A percentile compares a stretch with the other conserved stretches of the same genome.
Evolutionary conservation across 2,888 invertebrate species (phyloP).

Genomic region (Chymomyza caudatula): DNA sequence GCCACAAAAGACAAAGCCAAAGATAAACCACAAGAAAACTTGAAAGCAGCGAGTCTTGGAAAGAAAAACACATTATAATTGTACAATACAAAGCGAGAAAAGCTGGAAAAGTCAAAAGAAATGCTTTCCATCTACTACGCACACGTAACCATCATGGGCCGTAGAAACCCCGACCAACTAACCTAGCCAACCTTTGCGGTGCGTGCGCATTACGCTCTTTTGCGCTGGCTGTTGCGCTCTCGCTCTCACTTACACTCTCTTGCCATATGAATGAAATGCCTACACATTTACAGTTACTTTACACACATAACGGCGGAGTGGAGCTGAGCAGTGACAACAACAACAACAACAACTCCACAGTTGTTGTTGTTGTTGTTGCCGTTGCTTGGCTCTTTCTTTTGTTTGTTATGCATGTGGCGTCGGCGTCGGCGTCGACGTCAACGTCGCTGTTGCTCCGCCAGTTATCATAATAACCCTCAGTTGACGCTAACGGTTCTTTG

Average conservation of each 20-base stretch:
- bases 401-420: constrained; percentile 1
- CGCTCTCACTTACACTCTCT: constrained; percentile 3
- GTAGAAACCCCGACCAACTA: constrained; percentile 7
- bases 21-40: constrained; percentile 7
- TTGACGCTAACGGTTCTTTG: constrained; percentile 78
- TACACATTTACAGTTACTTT: constrained; percentile 68
- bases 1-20: not conserved
- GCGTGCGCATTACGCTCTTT: constrained; percentile 50
- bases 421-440: not conserved
- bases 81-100: not conserved
- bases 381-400: not conserved
- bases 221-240: constrained; percentile 24
- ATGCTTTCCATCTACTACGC: constrained; percentile 33
- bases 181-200: constrained; percentile 35
- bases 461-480: constrained; percentile 42
- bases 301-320: constrained; percentile 25
- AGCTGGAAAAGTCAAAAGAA: not conserved
- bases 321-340: constrained; percentile 18
- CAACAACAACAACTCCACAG: constrained; percentile 30
- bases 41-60: constrained; percentile 18
- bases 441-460: not conserved
- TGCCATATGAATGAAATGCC: constrained; percentile 66
- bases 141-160: constrained; percentile 45
- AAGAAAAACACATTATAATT: constrained; percentile 52
- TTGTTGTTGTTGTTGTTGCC: constrained; percentile 24